Evolutionary conservation across 1,140 invertebrate genomes (phyloP).

Genomic region (Megalopta genalis): DNA sequence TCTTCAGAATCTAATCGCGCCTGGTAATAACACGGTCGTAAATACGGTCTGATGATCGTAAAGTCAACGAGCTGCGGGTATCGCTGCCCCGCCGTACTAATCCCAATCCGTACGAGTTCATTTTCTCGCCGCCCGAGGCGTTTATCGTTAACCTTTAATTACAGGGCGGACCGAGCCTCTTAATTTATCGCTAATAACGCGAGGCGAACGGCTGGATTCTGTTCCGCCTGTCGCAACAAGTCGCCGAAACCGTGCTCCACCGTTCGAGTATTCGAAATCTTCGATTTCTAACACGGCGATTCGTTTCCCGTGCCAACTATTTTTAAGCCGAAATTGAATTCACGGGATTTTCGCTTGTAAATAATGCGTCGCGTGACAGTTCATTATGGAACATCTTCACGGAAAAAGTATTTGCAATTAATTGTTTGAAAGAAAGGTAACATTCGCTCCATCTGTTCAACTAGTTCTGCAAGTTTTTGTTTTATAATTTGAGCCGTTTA

Average conservation of each 20-base stretch:
- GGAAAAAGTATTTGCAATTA: no score
- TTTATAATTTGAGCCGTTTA: no score
- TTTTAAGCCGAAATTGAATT: no score
- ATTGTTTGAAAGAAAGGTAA: no score
- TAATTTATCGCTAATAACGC: slow-evolving; percentile 68
- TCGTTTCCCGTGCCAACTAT: no score
- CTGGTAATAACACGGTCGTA: slow-evolving; percentile 50
- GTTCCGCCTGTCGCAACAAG: slow-evolving; percentile 26
- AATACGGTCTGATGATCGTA: slow-evolving; percentile 29
- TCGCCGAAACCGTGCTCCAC: slow-evolving; percentile 16
- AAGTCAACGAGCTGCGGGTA: slow-evolving; percentile 26
- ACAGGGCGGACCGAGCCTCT: slow-evolving; percentile 55
- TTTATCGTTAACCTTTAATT: slow-evolving; percentile 67
- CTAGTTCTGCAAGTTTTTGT: no score
- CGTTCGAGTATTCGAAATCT: no score
- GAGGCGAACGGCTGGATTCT: slow-evolving; percentile 26
- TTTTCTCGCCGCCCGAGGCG: slow-evolving; percentile 53
- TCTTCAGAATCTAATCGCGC: slow-evolving; percentile 19
- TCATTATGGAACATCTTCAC: no score
- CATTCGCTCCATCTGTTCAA: no score
- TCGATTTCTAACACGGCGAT: no score
- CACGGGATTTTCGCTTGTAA: no score
- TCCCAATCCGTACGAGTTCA: slow-evolving; percentile 58
- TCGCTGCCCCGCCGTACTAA: slow-evolving; percentile 29
- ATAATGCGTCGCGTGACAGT: no score